A percentile compares a stretch with the other conserved stretches of the same genome.
These are phyloP conservation scores for Hephaestus fuliginosus DNA, from an alignment of 2,797 vertebrate genomes.

Conservation along the genomic window DNA sequence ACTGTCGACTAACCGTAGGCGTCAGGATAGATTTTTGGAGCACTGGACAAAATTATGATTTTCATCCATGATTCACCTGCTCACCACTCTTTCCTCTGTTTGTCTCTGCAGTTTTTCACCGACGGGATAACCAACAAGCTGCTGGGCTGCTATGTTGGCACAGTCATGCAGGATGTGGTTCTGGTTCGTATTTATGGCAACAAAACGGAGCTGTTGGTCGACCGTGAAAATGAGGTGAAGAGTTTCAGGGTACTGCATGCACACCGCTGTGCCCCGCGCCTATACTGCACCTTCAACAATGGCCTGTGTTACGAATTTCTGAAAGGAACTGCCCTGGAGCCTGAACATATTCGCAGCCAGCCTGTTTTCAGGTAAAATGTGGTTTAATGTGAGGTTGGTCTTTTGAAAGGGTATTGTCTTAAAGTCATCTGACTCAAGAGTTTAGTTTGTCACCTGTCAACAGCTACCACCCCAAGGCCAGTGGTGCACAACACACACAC, in stretches of 20 bases:
- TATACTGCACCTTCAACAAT: constrained; percentile 98
- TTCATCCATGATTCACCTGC: constrained; percentile 3
- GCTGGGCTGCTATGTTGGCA: constrained; percentile 93
- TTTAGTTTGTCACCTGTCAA: not conserved
- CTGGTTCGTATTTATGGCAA: constrained; percentile 97
- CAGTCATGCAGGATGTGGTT: constrained; percentile 91
- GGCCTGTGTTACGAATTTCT: constrained; percentile 98
- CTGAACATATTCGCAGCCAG: constrained; percentile 92
- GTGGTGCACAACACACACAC: not conserved
- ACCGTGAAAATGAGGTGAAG: constrained; percentile 97
- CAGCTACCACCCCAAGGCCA: rapidly evolving
- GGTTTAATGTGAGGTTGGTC: not conserved
- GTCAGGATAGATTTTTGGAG: not conserved
- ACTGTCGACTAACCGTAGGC: not conserved
- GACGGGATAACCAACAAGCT: constrained; percentile 99
- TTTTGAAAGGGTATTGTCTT: not conserved
- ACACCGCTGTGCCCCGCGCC: constrained; percentile 93
- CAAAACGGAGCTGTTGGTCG: constrained; percentile 95
- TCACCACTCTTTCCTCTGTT: not conserved
- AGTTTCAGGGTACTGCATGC: constrained; percentile 95
- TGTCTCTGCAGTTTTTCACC: constrained; percentile 90
- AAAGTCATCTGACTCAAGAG: not conserved
- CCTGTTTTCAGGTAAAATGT: constrained; percentile 89
- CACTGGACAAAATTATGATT: not conserved
- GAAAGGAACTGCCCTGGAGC: constrained; percentile 93